A percentile compares a stretch with the other conserved stretches of the same genome.
phyloP scores from a whole-genome alignment of 2,888 invertebrate genomes.

The Timema cristinae region DNA sequence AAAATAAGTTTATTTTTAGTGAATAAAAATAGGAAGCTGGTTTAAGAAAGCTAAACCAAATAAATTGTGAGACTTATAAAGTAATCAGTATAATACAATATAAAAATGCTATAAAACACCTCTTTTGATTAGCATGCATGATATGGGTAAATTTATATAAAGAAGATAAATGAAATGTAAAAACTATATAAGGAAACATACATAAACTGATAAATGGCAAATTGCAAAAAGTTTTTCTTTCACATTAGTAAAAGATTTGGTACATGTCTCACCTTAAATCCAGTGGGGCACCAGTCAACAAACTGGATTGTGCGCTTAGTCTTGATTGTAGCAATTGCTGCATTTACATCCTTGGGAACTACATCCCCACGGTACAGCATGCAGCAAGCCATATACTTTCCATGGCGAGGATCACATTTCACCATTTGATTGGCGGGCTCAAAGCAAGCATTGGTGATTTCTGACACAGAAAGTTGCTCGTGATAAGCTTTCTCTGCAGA shows the following conservation, averaged over 20 bases:
- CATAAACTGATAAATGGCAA: no score
- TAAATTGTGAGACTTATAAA: no score
- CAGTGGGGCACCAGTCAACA: constrained; percentile 44
- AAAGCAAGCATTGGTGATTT: constrained; percentile 53
- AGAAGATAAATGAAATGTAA: constrained; percentile 11
- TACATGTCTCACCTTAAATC: constrained; percentile 60
- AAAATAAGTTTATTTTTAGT: no score
- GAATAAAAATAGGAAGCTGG: no score
- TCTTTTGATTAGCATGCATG: no score
- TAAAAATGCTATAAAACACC: no score
- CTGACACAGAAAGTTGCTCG: constrained; percentile 43
- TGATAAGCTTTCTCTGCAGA: constrained; percentile 46
- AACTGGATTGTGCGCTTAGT: constrained; percentile 46
- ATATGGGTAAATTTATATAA: constrained; percentile 38
- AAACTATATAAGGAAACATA: no score
- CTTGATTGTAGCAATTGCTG: constrained; percentile 36
- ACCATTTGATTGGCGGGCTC: constrained; percentile 49
- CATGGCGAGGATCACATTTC: constrained; percentile 30
- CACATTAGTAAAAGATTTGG: no score
- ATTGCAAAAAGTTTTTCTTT: no score
- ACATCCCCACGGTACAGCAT: constrained; percentile 48
- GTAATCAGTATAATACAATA: no score
- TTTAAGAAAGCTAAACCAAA: no score
- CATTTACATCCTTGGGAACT: constrained; percentile 47
- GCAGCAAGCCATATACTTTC: constrained; percentile 46